Conservation (phyloP, 2,113 vertebrate species). For the Beaufortia kweichowensis region DNA sequence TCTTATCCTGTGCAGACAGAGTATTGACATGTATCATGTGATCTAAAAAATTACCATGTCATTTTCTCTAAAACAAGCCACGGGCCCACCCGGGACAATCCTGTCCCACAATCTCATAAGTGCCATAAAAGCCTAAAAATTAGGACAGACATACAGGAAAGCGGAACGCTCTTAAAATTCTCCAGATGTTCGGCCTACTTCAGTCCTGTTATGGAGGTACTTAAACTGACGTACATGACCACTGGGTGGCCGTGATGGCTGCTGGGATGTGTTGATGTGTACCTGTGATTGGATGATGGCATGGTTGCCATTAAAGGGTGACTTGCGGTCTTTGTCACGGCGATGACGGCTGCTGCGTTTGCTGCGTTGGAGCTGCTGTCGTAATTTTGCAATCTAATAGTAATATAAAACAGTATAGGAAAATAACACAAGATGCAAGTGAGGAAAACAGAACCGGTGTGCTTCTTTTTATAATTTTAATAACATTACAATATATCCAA, state of each 20-base stretch:
- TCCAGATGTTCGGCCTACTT: constrained; percentile 43
- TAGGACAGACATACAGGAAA: constrained; percentile 47
- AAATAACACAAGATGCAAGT: neutral
- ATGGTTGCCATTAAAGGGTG: constrained; percentile 97
- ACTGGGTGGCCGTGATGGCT: too few species aligned
- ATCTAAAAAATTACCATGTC: too few species aligned
- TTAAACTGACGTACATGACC: constrained; percentile 23
- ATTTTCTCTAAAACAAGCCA: constrained; percentile 37
- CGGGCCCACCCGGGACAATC: constrained; percentile 14
- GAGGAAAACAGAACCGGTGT: neutral
- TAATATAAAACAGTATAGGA: constrained; percentile 55
- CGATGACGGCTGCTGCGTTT: constrained; percentile 98
- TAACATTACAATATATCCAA: neutral
- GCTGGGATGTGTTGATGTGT: constrained; percentile 42
- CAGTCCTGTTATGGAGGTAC: neutral
- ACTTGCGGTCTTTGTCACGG: constrained; percentile 95
- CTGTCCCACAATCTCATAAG: constrained; percentile 11
- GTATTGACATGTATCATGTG: neutral
- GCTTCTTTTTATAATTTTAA: neutral
- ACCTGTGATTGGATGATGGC: constrained; percentile 96
- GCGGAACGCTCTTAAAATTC: constrained; percentile 37
- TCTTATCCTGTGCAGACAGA: neutral
- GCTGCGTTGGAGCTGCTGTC: constrained; percentile 96
- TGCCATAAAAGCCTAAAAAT: constrained; percentile 26
- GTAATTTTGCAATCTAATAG: constrained; percentile 91